Conservation (phyloP, 2,888 invertebrate species). For the Ypsolopha scabrella region DNA sequence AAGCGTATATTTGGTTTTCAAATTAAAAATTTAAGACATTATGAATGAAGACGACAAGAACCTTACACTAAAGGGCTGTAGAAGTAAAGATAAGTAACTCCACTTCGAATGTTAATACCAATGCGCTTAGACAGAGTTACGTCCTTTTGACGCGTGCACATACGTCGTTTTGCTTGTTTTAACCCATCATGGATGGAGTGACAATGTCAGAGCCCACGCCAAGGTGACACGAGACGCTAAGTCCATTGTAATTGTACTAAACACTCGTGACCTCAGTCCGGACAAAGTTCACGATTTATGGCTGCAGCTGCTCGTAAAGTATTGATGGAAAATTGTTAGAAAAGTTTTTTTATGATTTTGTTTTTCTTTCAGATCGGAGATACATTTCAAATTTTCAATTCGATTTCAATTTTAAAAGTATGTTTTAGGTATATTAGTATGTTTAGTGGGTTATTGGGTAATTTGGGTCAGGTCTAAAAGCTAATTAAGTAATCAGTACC, state of each 20-base stretch:
- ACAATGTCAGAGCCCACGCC: conserved; percentile 55
- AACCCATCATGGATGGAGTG: conserved; percentile 11
- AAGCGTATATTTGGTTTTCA: background rate
- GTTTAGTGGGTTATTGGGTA: too few species aligned
- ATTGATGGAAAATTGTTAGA: background rate
- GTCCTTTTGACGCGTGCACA: conserved; percentile 6
- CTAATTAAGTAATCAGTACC: too few species aligned
- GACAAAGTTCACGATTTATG: conserved; percentile 50
- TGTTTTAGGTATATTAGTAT: too few species aligned
- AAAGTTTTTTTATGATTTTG: background rate
- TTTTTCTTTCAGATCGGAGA: too few species aligned
- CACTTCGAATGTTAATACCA: too few species aligned
- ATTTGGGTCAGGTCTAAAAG: too few species aligned
- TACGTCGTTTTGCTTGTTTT: conserved; percentile 17
- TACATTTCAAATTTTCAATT: too few species aligned
- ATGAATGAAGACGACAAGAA: background rate
- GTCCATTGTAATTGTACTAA: conserved; percentile 62
- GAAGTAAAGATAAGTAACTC: background rate
- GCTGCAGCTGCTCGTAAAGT: background rate
- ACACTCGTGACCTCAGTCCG: conserved; percentile 61
- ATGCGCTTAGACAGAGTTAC: background rate
- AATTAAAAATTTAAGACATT: background rate
- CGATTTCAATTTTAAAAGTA: too few species aligned
- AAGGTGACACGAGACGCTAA: conserved; percentile 66
- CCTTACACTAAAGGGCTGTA: background rate